Evolutionary conservation across 1,140 invertebrate genomes (phyloP).

Genomic region (Drosophila nebulosa): DNA sequence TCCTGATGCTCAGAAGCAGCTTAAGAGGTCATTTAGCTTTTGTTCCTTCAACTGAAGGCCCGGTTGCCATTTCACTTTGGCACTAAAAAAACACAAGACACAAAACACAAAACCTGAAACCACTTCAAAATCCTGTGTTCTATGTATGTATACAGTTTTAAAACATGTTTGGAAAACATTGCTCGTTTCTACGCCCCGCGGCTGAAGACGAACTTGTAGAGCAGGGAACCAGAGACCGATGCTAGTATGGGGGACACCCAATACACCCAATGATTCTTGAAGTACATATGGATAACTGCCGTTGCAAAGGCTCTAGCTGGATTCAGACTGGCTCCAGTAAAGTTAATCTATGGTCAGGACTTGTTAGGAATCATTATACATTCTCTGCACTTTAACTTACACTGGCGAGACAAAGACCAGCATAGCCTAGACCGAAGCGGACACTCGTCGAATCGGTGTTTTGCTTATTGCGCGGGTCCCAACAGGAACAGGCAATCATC

Average conservation of each 20-base stretch:
- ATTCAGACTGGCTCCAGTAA: constrained; percentile 90
- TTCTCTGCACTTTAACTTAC: no score
- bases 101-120: no score
- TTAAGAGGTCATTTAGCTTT: no score
- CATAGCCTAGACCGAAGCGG: constrained; percentile 85
- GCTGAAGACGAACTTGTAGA: constrained; percentile 84
- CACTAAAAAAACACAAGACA: no score
- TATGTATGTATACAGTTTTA: no score
- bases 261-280: constrained; percentile 89
- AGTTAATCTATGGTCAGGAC: constrained; percentile 82
- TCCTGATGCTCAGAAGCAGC: no score
- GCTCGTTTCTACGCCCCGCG: constrained; percentile 57
- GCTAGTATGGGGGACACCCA: constrained; percentile 87
- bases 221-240: constrained; percentile 82
- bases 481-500: constrained; percentile 84
- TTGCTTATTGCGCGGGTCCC: constrained; percentile 84
- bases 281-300: constrained; percentile 86
- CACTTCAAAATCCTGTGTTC: no score
- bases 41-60: no score
- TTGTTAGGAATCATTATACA: constrained; percentile 32
- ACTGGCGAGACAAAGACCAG: constrained; percentile 84
- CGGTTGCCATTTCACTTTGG: no score
- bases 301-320: constrained; percentile 90
- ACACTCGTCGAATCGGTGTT: constrained; percentile 83
- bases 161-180: no score